A percentile compares a stretch with the other conserved stretches of the same genome.
phyloP scores from a whole-genome alignment of 1,140 invertebrate species.

The Cyrtorhinus lividipennis region DNA sequence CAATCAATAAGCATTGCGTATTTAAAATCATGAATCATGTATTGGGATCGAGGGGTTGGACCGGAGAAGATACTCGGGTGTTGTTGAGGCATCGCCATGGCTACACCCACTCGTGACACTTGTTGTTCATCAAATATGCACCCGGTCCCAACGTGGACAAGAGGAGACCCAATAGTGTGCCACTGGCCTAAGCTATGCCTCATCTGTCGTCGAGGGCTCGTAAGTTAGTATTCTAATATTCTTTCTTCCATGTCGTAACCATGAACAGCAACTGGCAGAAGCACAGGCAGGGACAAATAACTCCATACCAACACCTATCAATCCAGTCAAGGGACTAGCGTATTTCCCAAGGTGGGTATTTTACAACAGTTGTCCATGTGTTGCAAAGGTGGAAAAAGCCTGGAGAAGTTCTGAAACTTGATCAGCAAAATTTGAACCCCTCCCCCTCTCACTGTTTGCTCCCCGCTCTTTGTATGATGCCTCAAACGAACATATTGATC shows the following conservation, averaged over 20 bases:
- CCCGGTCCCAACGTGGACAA: neutral
- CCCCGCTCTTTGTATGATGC: too few relatives aligned
- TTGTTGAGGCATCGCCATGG: neutral
- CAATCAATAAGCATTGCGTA: neutral
- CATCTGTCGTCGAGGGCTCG: neutral
- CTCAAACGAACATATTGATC: too few relatives aligned
- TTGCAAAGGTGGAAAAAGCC: too few relatives aligned
- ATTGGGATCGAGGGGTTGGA: neutral
- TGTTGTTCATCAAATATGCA: neutral
- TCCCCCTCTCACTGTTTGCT: too few relatives aligned
- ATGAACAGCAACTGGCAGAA: too few relatives aligned
- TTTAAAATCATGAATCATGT: neutral
- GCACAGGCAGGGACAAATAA: neutral
- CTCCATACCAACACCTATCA: neutral
- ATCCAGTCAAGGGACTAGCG: neutral
- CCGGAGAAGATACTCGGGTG: neutral
- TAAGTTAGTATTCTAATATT: neutral
- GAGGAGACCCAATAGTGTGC: neutral
- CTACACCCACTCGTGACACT: neutral
- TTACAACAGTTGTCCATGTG: too few relatives aligned
- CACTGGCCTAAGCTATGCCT: neutral
- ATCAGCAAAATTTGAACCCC: too few relatives aligned
- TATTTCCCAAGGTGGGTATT: too few relatives aligned
- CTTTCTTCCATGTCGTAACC: neutral
- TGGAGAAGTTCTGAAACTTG: too few relatives aligned